Base-by-base conservation (phyloP, 2,797 vertebrate species). In the Pseudotriccus pelzelni region DNA sequence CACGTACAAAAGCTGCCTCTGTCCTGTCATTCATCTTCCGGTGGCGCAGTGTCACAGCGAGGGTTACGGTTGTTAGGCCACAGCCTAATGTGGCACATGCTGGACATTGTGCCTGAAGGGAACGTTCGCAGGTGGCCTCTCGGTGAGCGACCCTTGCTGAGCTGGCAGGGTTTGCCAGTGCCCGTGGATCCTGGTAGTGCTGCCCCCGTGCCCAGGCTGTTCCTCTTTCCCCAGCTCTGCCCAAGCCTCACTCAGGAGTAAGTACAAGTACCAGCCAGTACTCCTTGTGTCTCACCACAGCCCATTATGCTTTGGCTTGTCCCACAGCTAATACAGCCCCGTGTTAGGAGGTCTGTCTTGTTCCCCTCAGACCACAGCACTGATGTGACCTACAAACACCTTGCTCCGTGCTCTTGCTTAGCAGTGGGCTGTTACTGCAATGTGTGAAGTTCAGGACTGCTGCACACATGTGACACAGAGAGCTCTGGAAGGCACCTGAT, bases 21-120 rank as follows among this genome's bases (percentile, higher is more conserved):
- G 62, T 70, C 60, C 28, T 70, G 47, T 24, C 56, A 47, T 34
- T 32, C 22, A 7, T 36, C 53, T 72, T 59, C 41, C 20, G 75
- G 4, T 7, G 53, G 41, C 8, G 7, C 0, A 16, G 74, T 13
- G 56, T 47, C 5, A 0, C 69, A 58, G 28, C 13, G 21, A 80
- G 87, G 3, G 12, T 28, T 55, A 27, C 0, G 0, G 10, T 23
- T 58, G 55, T 66, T 18, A 14, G 47, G 27, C 32, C 68, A 43
- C 9, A 27, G 72, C 46, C 36, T 8, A 39, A 52, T 0, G 49
- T 62, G 82, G 60, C 50, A 32, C 70, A 6, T 22, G 41, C 49
- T 73, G 79, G 34, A 56, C 30, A 8, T 17, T 5, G 37, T 16
- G 23, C 50, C 20, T 25, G 46, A 68, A 25, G 10, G 21, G 44